Conservation (phyloP, 2,888 invertebrate species). For the Mesorhabditis sp. region DNA sequence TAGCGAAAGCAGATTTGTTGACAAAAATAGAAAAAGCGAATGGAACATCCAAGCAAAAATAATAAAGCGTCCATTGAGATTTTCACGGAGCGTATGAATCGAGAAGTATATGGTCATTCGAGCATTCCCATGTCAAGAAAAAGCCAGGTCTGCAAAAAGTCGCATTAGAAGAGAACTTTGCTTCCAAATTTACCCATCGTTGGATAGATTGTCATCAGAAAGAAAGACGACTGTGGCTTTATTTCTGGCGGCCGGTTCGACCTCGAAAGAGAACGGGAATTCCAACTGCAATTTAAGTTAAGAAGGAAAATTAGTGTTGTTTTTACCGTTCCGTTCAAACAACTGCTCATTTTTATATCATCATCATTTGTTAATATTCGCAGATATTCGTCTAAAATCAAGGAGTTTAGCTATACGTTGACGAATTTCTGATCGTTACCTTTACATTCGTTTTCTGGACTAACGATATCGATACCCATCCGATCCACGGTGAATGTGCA, state of each 20-base stretch:
- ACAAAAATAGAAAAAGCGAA: too few species aligned
- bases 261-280: background rate
- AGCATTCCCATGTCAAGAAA: too few species aligned
- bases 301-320: conserved; percentile 8
- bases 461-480: conserved; percentile 9
- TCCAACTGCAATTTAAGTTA: background rate
- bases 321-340: conserved; percentile 15
- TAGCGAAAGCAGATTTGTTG: too few species aligned
- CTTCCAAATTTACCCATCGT: conserved; percentile 30
- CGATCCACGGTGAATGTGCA: conserved; percentile 9
- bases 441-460: background rate
- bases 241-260: conserved; percentile 14
- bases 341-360: background rate
- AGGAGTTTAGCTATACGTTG: background rate
- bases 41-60: too few species aligned
- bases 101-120: too few species aligned
- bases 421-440: background rate
- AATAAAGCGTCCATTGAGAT: too few species aligned
- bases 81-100: too few species aligned
- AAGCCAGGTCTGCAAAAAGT: too few species aligned
- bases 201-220: conserved; percentile 27
- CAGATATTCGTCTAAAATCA: conserved; percentile 24
- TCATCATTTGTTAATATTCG: conserved; percentile 17
- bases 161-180: too few species aligned
- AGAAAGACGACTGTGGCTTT: conserved; percentile 27